Evolutionary conservation across 92 coral and sea anemone genomes (phyloP), one percentile per base, ranked within the genome.

Genomic region (Plumapathes pennacea): DNA sequence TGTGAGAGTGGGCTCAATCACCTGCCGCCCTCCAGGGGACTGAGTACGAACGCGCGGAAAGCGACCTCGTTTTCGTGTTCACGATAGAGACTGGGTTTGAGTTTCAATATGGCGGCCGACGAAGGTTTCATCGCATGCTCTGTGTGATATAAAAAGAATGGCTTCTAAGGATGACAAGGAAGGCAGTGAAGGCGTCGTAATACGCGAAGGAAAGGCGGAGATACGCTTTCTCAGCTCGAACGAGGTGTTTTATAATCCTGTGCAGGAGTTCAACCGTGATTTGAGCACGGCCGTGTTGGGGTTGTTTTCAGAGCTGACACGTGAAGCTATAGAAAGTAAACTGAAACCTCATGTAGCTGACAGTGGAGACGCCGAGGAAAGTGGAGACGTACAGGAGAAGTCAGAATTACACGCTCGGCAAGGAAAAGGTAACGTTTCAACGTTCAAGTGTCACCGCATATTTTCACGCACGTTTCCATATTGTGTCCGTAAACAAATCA

Each of bases 201-300:
- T 92, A 18, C 72, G 77, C 19, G 98, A 92, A 61, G 98, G 98
- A 43, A 84, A 89, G 77, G 98, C 98, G 14, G 90, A 84, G 57
- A 92, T 92, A 8, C 72, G 73, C 31, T 89, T 89, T 58, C 86
- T 89, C 25, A 68, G 67, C 54, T 76, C 87, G 1, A 92, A 84
- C 46, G 82, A 81, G 5, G 98, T 92, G 27, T 92, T 92, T 39
- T 92, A 92, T 60, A 92, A 92, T 42, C 98, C 96, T 23, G 98
- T 92, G 25, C 98, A 92, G 62, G 98, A 89, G 41, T 92, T 92
- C 78, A 92, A 92, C 73, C 76, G 98, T 32, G 98, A 91, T 60
- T 34, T 92, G 55, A 92, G 98, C 23, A 79, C 85, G 10, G 89
- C 88, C n/a, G 88, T 79, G 4, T 71, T 92, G 28, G 66, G 66